Percentiles rank a stretch among this genome's conserved stretches.
Conservation (phyloP, 2,113 vertebrate genomes). For the Rynchops niger region DNA sequence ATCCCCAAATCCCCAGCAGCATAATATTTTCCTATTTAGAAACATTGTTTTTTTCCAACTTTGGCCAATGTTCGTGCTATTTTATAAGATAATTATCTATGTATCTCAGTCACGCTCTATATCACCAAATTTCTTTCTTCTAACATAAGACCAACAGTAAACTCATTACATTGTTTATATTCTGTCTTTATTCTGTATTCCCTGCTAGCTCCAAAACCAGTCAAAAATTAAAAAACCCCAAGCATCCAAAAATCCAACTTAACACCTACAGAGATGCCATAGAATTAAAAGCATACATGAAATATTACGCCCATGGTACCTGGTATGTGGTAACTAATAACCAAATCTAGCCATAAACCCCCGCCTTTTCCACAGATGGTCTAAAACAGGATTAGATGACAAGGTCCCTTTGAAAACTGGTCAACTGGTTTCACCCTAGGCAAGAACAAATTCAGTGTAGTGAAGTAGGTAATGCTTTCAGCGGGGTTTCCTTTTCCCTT, state of each 20-base stretch:
- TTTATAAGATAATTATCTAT: constrained; percentile 10
- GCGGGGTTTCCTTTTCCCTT: not conserved
- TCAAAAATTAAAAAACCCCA: not conserved
- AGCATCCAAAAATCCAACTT: not conserved
- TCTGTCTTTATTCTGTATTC: not conserved
- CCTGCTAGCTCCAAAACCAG: not conserved
- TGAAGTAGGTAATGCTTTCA: not conserved
- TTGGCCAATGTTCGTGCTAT: not conserved
- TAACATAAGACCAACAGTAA: not conserved
- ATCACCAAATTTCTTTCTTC: constrained; percentile 11
- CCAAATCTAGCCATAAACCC: not conserved
- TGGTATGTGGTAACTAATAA: not conserved
- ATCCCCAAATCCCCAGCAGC: constrained; percentile 22
- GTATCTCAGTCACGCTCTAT: not conserved
- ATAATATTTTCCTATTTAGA: constrained; percentile 51
- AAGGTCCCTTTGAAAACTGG: not conserved
- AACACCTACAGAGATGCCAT: not conserved
- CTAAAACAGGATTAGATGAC: not conserved
- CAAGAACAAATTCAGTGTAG: not conserved
- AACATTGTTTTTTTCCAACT: not conserved
- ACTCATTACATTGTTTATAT: not conserved
- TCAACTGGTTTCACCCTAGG: not conserved
- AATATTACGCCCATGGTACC: not conserved
- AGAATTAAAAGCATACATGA: not conserved
- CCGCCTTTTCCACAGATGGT: not conserved